Evolutionary conservation across 2,113 vertebrate species (phyloP).

Genomic region (Colinus virginianus): DNA sequence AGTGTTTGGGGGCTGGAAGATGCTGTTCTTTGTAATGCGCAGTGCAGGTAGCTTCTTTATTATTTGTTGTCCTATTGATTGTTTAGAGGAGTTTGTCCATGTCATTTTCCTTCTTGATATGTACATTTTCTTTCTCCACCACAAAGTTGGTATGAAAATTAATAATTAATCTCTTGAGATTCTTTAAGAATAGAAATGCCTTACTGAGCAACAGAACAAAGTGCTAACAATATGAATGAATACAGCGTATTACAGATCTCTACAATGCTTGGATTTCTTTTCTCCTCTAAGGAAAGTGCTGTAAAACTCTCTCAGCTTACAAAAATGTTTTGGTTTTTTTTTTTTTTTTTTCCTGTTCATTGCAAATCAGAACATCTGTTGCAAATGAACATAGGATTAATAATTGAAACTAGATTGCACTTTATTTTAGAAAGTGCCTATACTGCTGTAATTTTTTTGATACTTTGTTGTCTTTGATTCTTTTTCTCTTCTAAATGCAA

Average conservation of each 20-base stretch:
- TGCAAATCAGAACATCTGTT: constrained; percentile 36
- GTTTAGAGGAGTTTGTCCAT: constrained; percentile 42
- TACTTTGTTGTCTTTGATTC: not conserved
- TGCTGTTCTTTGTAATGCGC: constrained; percentile 7
- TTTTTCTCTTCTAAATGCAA: constrained; percentile 8
- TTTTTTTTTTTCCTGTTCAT: not conserved
- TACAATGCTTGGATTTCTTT: constrained; percentile 22
- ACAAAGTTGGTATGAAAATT: constrained; percentile 48
- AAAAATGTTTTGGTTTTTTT: not conserved
- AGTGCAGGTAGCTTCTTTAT: constrained; percentile 46
- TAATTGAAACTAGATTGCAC: constrained; percentile 11
- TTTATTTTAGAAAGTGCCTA: not conserved
- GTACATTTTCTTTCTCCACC: not conserved
- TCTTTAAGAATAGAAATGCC: constrained; percentile 29
- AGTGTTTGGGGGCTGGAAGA: not conserved
- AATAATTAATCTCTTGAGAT: constrained; percentile 63
- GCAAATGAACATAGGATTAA: constrained; percentile 34
- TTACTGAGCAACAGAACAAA: constrained; percentile 56
- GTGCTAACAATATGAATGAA: not conserved
- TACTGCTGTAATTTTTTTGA: not conserved
- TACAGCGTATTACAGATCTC: not conserved
- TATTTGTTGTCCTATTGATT: constrained; percentile 31
- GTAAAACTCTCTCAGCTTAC: not conserved
- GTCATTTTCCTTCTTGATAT: constrained; percentile 51
- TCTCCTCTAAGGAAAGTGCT: not conserved